Percentiles rank a stretch among this genome's conserved stretches.
Conservation (phyloP, 1,140 invertebrate genomes). For the Calephelis nemesis region DNA sequence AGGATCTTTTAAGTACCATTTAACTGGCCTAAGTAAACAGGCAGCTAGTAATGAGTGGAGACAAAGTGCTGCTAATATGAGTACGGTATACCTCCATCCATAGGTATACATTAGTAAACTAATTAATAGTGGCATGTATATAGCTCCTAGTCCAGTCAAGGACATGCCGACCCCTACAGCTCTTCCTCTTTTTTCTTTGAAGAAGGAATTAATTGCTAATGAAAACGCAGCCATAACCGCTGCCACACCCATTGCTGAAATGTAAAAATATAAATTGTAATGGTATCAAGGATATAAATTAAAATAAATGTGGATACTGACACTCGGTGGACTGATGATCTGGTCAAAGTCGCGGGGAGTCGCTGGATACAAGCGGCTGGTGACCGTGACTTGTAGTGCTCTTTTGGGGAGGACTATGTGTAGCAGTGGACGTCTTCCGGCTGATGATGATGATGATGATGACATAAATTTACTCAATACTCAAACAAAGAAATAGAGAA, state of each 20-base stretch:
- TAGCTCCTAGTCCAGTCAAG: slow-evolving; percentile 76
- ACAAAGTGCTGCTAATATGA: slow-evolving; percentile 79
- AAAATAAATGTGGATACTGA: too few relatives aligned
- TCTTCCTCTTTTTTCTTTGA: slow-evolving; percentile 74
- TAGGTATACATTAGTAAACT: slow-evolving; percentile 71
- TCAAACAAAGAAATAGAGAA: too few relatives aligned
- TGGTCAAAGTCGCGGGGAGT: too few relatives aligned
- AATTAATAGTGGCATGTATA: slow-evolving; percentile 75
- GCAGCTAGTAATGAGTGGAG: slow-evolving; percentile 79
- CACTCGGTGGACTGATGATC: too few relatives aligned
- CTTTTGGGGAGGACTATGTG: too few relatives aligned
- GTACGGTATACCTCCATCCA: slow-evolving; percentile 77
- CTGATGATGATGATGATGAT: too few relatives aligned
- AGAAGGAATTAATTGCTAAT: slow-evolving; percentile 79
- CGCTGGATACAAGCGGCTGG: too few relatives aligned
- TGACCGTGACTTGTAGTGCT: too few relatives aligned
- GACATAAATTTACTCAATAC: too few relatives aligned
- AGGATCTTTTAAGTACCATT: slow-evolving; percentile 79
- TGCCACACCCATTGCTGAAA: slow-evolving; percentile 73
- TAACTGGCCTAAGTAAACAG: slow-evolving; percentile 80
- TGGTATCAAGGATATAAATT: neutral
- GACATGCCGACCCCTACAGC: slow-evolving; percentile 79
- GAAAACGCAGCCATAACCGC: slow-evolving; percentile 72
- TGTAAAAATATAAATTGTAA: slow-evolving; percentile 21
- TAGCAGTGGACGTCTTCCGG: too few relatives aligned